phyloP scores from a whole-genome alignment of 2,113 vertebrate species.

The Stictonetta naevosa region DNA sequence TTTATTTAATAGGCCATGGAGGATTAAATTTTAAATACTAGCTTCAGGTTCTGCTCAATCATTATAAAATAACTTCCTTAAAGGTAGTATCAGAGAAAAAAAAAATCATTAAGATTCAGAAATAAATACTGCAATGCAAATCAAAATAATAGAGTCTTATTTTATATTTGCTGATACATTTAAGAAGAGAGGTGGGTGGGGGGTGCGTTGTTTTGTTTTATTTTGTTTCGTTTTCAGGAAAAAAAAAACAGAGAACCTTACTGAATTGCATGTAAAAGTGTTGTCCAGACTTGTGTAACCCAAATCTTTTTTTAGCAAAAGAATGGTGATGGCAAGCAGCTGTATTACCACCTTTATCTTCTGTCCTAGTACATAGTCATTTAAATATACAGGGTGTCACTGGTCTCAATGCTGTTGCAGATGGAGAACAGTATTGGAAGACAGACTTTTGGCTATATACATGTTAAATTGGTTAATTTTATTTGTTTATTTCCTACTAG shows the following conservation, averaged over 20 bases:
- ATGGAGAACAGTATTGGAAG: not conserved
- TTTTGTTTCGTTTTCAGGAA: not conserved
- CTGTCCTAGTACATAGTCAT: not conserved
- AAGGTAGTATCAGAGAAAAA: not conserved
- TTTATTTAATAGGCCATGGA: not conserved
- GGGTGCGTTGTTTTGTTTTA: not conserved
- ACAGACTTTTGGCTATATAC: not conserved
- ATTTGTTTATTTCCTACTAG: not conserved
- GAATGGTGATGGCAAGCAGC: fast-evolving
- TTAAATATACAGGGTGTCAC: not conserved
- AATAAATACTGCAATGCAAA: not conserved
- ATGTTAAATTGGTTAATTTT: not conserved
- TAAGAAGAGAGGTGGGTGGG: not conserved
- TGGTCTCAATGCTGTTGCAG: not conserved
- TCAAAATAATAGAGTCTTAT: not conserved
- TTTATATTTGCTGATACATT: not conserved
- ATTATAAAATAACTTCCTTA: not conserved
- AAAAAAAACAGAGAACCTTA: not conserved
- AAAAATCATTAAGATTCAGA: not conserved
- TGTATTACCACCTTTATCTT: not conserved
- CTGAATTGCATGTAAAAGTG: not conserved
- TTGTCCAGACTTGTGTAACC: not conserved
- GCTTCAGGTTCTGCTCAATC: not conserved
- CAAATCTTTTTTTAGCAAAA: not conserved
- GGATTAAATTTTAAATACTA: not conserved